Percentiles rank a stretch among this genome's conserved stretches.
Conservation (phyloP, 2,888 invertebrate genomes). For the Andrena praecox region DNA sequence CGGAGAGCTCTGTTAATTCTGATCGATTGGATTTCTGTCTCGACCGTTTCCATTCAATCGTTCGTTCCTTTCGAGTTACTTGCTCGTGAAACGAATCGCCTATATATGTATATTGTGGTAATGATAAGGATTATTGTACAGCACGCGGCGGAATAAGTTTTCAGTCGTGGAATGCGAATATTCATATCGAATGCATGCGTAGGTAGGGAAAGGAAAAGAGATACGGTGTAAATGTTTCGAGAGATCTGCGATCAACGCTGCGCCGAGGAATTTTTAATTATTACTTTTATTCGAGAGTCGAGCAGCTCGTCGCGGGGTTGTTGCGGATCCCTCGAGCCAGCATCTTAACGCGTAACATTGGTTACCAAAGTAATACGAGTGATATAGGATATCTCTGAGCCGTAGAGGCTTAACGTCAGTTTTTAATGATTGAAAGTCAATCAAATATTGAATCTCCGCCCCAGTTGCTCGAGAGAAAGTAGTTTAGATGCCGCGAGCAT, state of each 20-base stretch:
- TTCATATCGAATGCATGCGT: conserved; percentile 60
- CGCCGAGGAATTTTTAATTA: background rate
- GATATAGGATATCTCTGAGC: conserved; percentile 30
- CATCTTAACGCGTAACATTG: conserved; percentile 17
- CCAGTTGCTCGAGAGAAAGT: conserved; percentile 10
- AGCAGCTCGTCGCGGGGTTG: background rate
- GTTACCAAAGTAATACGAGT: conserved; percentile 51
- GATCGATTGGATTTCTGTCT: conserved; percentile 1
- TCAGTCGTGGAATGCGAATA: conserved; percentile 22
- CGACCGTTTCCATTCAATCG: background rate
- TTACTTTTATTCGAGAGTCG: background rate
- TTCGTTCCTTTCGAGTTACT: conserved; percentile 5
- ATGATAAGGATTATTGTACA: conserved; percentile 7
- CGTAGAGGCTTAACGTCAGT: conserved; percentile 5
- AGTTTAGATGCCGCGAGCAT: background rate
- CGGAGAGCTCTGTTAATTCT: background rate
- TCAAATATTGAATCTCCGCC: conserved; percentile 6
- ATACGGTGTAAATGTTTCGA: conserved; percentile 15
- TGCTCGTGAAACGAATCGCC: background rate
- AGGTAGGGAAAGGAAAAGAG: conserved; percentile 50
- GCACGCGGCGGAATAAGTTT: conserved; percentile 4
- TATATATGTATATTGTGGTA: conserved; percentile 24
- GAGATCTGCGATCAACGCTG: conserved; percentile 3
- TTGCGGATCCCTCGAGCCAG: conserved; percentile 12
- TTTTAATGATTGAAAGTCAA: conserved; percentile 19